Base-by-base conservation (phyloP, 2,113 vertebrate genomes). In the Sialia sialis region DNA sequence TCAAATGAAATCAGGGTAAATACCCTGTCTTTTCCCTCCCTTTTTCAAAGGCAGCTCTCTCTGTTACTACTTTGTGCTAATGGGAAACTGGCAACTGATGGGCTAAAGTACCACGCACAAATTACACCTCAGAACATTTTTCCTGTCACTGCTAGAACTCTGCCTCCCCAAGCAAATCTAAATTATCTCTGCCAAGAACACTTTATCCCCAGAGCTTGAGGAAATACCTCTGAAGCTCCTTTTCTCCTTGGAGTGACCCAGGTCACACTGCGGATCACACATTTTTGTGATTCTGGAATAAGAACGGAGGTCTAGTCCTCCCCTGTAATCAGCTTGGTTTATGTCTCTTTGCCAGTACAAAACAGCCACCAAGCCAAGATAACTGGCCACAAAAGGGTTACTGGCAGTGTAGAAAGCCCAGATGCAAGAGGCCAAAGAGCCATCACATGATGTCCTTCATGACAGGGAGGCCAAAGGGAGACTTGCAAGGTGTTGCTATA, bases 401-500 rank as follows among this genome's bases (percentile, higher is more conserved):
- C 36, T 13, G 46, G 10, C 43, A 49, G 22, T 14, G 13, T 5
- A 58, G 66, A 66, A 27, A 69, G 27, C 48, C 26, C 21, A 34
- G 66, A 38, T 3, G 46, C 16, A 55, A 51, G 41, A 54, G 66
- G 22, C 15, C 72, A 41, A 39, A 52, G 32, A 64, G 13, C 62
- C 1, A 1, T 30, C 13, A 22, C 13, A 5, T 0, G 1, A 8
- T 3, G 3, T 23, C n/a, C 2, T 66, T 27, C 52, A 6, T 41
- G 54, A 21, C 3, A 2, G 2, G 1, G 32, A 7, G 54, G 58
- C 58, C 9, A 39, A 12, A 39, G 39, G 12, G 32, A 30, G 36
- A 72, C 26, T 5, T 20, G 39, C 0, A 0, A 74, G 70, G n/a
- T 0, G 1, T 4, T 41, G 49, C 29, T 1, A 0, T 29, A 64